Conservation (phyloP, 1,140 invertebrate genomes). For the Nixonia krombeini region DNA sequence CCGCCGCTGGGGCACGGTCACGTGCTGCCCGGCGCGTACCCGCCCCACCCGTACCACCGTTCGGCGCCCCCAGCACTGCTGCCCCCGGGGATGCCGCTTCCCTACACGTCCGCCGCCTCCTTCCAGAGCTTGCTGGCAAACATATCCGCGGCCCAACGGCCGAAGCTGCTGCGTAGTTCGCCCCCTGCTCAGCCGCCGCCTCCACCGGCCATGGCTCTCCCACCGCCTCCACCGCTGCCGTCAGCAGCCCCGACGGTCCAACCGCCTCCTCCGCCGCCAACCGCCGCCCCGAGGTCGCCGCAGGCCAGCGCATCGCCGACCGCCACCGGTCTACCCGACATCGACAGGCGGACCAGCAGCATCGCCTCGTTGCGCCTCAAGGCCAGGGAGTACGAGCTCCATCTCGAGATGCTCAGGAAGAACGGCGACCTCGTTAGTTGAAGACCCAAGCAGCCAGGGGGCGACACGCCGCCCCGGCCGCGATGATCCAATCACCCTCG, state of each 20-base stretch:
- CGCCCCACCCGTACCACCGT: conserved; percentile 74
- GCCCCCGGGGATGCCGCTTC: conserved; percentile 77
- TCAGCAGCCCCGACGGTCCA: conserved; percentile 30
- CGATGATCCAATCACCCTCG: too few species aligned
- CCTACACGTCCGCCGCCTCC: conserved; percentile 78
- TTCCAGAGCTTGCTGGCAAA: conserved; percentile 89
- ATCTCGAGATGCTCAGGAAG: conserved; percentile 86
- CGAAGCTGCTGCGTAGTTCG: conserved; percentile 60
- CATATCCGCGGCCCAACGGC: conserved; percentile 79
- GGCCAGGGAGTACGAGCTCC: conserved; percentile 91
- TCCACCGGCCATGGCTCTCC: too few species aligned
- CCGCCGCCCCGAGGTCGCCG: conserved; percentile 59
- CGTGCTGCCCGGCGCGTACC: conserved; percentile 64
- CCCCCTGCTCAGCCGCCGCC: conserved; percentile 74
- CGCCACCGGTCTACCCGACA: conserved; percentile 71
- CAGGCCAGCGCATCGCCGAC: conserved; percentile 60
- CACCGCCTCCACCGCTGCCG: conserved; percentile 64
- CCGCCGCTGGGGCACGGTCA: conserved; percentile 71
- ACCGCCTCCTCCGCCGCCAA: conserved; percentile 17
- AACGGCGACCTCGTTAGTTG: conserved; percentile 86
- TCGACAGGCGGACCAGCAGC: conserved; percentile 88
- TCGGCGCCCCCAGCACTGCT: conserved; percentile 76
- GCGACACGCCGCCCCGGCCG: too few species aligned
- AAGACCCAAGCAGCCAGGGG: too few species aligned
- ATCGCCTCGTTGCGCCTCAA: conserved; percentile 92